Evolutionary conservation across 1,140 invertebrate species (phyloP), one percentile per base, ranked within the genome.

Genomic region (Diachasma alloeum): DNA sequence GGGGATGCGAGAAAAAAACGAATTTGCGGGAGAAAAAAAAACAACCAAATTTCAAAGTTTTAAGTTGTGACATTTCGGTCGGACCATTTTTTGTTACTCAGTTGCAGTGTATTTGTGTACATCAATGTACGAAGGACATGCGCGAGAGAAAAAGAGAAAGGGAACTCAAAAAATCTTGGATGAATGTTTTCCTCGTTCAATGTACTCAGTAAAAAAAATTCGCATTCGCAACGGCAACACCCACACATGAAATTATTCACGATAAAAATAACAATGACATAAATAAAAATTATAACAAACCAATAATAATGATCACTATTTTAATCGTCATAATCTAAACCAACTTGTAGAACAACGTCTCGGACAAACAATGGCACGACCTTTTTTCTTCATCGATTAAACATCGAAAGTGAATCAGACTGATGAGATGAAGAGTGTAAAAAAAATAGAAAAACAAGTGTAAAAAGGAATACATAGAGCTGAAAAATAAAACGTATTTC

Each of bases 111-210:
- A 36, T 75, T 70, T 75, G 44, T 46, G 67, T 75, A 68, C 44
- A 44, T 48, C 44, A 70, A 75, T 75, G 73, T 37, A 70, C 11
- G 44, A 24, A 70, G 67, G 74, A 75, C 74, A 75, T 75, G 74
- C 74, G 74, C 74, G 67, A 9, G 56, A 9, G 8, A 75, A 42
- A 70, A 75, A 74, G 59, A 68, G 73, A 74, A 74, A 75, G 74
- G 66, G 67, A 75, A 75, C 42, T 70, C 42, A 68, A 44, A 75
- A 75, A 75, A 75, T 75, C 66, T 75, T 75, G 37, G 63, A 37
- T n/a, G 44, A 56, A 56, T 56, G 66, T 70, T 75, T 69, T 70
- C 37, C 59, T 24, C 24, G 59, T 31, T 31, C 19, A 63, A 63
- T 19, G 46, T 53, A 19, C 31, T 56, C 17, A 37, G 39, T 48